These are phyloP conservation scores for Heterotis niloticus DNA, from an alignment of 2,113 vertebrate genomes.

Conservation along the genomic window DNA sequence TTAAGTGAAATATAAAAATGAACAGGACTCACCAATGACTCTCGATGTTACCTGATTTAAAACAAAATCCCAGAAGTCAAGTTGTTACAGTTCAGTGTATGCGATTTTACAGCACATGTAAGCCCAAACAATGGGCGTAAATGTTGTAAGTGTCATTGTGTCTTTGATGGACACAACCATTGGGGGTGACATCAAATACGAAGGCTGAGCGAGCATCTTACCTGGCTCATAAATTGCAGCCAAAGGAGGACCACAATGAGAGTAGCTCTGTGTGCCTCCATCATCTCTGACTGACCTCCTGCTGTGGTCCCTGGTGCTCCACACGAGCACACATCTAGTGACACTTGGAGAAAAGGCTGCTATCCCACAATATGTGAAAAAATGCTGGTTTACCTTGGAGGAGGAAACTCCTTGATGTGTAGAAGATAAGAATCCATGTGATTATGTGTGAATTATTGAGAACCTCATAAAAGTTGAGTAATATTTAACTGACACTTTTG, in stretches of 20 bases:
- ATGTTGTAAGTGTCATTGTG: background rate
- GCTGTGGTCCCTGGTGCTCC: background rate
- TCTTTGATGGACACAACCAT: background rate
- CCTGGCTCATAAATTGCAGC: conserved; percentile 42
- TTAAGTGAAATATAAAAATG: background rate
- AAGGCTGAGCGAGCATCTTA: conserved; percentile 39
- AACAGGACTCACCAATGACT: conserved; percentile 41
- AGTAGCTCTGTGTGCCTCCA: conserved; percentile 13
- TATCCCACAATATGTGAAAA: background rate
- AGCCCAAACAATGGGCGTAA: background rate
- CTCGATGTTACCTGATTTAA: conserved; percentile 40
- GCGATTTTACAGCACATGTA: too few relatives aligned
- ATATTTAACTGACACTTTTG: too few relatives aligned
- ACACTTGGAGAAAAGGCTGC: background rate
- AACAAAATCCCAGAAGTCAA: background rate
- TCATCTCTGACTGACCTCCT: background rate
- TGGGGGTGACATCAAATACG: background rate
- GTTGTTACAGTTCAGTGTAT: background rate
- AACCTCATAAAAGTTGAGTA: conserved; percentile 30
- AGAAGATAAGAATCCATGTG: conserved; percentile 9
- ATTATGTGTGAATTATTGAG: conserved; percentile 48
- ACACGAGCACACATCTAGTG: too few relatives aligned
- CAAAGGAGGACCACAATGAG: conserved; percentile 38
- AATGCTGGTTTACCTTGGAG: background rate
- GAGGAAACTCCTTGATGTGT: background rate